Conservation (phyloP, 2,888 invertebrate species). For the Theristus sp. region DNA sequence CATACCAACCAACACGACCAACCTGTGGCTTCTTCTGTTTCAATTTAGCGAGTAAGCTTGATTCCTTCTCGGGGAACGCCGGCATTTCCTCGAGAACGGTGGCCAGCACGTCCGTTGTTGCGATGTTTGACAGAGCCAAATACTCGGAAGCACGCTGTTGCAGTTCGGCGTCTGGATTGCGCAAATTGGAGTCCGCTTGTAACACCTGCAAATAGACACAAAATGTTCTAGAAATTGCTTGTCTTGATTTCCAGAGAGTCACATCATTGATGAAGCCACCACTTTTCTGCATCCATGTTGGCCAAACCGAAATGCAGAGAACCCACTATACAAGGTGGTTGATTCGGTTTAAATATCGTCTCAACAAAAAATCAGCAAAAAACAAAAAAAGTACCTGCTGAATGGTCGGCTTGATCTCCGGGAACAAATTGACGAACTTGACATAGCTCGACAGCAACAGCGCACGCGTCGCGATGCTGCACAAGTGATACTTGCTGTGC, state of each 20-base stretch:
- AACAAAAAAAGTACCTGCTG: constrained; percentile 70
- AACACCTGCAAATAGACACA: constrained; percentile 28
- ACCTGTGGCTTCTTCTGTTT: constrained; percentile 64
- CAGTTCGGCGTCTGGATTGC: constrained; percentile 91
- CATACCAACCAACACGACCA: too few species aligned
- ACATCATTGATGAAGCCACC: background rate
- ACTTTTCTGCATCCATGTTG: too few species aligned
- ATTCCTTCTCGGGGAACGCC: constrained; percentile 87
- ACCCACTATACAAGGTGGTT: constrained; percentile 37
- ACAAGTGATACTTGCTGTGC: constrained; percentile 95
- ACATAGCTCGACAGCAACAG: constrained; percentile 90
- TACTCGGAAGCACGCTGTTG: constrained; percentile 97
- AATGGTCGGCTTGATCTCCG: constrained; percentile 85
- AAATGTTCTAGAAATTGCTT: background rate
- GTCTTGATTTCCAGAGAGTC: too few species aligned
- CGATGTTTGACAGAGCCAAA: constrained; percentile 79
- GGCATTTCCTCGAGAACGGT: constrained; percentile 76
- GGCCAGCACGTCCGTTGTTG: constrained; percentile 76
- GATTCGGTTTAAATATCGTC: too few species aligned
- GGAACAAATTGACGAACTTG: constrained; percentile 96
- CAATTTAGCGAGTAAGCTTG: constrained; percentile 83
- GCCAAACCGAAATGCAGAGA: background rate
- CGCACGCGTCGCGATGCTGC: constrained; percentile 88
- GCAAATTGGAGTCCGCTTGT: constrained; percentile 63
- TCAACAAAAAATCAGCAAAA: too few species aligned